A percentile compares a stretch with the other conserved stretches of the same genome.
phyloP scores from a whole-genome alignment of 30 jellyfish, hydroid and myxozoan species.

The Morbakka virulenta region DNA sequence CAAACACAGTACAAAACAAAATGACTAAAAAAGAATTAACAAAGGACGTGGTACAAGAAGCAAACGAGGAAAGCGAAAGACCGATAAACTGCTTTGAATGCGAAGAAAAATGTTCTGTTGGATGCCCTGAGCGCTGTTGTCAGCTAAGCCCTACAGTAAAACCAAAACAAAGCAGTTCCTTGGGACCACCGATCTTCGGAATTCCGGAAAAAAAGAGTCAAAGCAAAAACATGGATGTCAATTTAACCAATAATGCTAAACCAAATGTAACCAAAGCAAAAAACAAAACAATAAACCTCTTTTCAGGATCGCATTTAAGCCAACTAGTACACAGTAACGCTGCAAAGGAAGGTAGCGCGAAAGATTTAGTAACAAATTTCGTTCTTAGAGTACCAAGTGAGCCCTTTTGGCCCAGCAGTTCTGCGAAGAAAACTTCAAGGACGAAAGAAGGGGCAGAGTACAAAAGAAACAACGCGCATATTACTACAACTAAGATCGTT shows the following conservation, averaged over 20 bases:
- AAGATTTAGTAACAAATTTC: no score
- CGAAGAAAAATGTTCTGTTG: background rate
- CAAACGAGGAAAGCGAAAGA: background rate
- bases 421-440: background rate
- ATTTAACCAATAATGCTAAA: background rate
- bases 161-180: background rate
- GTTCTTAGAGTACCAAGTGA: background rate
- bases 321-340: background rate
- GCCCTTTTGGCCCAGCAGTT: background rate
- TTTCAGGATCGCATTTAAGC: background rate
- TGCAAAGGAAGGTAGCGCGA: background rate
- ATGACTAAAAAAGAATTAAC: background rate
- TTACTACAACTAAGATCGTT: background rate
- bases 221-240: background rate
- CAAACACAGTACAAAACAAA: background rate
- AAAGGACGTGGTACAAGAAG: background rate
- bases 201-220: background rate
- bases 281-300: no score
- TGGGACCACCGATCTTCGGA: no score
- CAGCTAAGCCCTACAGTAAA: background rate
- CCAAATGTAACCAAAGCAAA: background rate
- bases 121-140: background rate
- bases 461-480: background rate
- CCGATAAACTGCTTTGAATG: background rate
- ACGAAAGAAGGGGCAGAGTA: background rate